Evolutionary conservation across 2,888 invertebrate species (phyloP).

Genomic region (Euzophera pinguis): DNA sequence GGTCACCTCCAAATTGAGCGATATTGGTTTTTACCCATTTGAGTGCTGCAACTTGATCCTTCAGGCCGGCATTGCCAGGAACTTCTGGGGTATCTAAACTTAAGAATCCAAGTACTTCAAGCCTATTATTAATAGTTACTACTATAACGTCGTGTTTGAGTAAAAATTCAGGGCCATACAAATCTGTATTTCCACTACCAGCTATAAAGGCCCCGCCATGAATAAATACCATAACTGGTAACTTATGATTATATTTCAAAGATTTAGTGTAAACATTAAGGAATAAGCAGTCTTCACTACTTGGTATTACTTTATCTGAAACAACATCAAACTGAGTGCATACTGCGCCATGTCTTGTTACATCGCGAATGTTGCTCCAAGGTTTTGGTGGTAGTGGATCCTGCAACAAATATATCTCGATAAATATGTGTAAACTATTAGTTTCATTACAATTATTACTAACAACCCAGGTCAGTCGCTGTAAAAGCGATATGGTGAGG

Average conservation of each 20-base stretch:
- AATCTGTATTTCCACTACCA: conserved; percentile 42
- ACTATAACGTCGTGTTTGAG: conserved; percentile 51
- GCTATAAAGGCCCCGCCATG: conserved; percentile 51
- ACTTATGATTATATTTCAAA: conserved; percentile 26
- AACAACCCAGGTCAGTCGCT: no score
- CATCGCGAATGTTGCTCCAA: conserved; percentile 43
- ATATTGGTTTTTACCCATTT: conserved; percentile 44
- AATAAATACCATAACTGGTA: conserved; percentile 57
- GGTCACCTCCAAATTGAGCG: conserved; percentile 40
- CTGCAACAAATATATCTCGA: conserved; percentile 25
- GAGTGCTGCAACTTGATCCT: conserved; percentile 47
- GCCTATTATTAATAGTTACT: conserved; percentile 57
- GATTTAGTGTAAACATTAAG: conserved; percentile 47
- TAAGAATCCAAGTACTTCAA: conserved; percentile 48
- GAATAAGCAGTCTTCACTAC: conserved; percentile 49
- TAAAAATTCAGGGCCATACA: conserved; percentile 48
- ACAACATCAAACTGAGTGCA: conserved; percentile 24
- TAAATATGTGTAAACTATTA: no score
- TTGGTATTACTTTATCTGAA: conserved; percentile 26
- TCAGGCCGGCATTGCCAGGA: conserved; percentile 53
- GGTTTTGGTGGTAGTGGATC: conserved; percentile 40
- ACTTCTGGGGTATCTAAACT: conserved; percentile 43
- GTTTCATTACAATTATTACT: no score
- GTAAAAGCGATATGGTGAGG: no score
- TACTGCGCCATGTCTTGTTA: conserved; percentile 35